Percentiles rank a stretch among this genome's conserved stretches.
Conservation (phyloP, 2,888 invertebrate species). For the Desoria tigrina region DNA sequence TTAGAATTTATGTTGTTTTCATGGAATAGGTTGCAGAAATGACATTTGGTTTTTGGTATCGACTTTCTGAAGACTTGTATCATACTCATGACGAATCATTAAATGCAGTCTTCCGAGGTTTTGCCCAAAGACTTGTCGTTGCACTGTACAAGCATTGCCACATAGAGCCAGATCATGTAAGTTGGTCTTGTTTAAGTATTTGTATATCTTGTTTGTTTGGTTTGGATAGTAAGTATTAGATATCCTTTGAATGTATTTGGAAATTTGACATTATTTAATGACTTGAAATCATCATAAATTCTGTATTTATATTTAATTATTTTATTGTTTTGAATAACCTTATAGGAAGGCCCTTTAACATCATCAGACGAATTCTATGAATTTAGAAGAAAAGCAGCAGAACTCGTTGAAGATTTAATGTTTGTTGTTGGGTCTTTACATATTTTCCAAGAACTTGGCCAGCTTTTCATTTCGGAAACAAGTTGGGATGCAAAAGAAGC, state of each 20-base stretch:
- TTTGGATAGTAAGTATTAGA: background rate
- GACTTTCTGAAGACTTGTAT: constrained; percentile 90
- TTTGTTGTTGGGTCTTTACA: constrained; percentile 76
- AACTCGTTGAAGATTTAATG: constrained; percentile 92
- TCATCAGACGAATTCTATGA: constrained; percentile 82
- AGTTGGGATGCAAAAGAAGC: constrained; percentile 52
- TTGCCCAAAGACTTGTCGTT: constrained; percentile 84
- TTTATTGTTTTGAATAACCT: constrained; percentile 29
- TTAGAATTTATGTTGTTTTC: too few relatives aligned
- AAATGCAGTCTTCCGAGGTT: constrained; percentile 82
- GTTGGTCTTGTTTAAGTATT: constrained; percentile 46
- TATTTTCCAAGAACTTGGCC: constrained; percentile 45
- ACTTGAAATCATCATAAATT: background rate
- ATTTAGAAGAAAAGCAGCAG: constrained; percentile 82
- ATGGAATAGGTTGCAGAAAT: constrained; percentile 76
- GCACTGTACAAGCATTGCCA: constrained; percentile 91
- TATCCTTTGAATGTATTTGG: background rate
- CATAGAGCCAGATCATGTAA: constrained; percentile 88
- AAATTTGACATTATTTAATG: too few relatives aligned
- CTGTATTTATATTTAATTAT: background rate
- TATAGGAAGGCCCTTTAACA: constrained; percentile 73
- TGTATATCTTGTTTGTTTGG: background rate
- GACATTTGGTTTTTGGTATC: constrained; percentile 89
- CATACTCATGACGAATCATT: constrained; percentile 78
- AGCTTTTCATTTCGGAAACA: constrained; percentile 33